Evolutionary conservation across 2,888 invertebrate genomes (phyloP).

Genomic region (Suillia variegata): DNA sequence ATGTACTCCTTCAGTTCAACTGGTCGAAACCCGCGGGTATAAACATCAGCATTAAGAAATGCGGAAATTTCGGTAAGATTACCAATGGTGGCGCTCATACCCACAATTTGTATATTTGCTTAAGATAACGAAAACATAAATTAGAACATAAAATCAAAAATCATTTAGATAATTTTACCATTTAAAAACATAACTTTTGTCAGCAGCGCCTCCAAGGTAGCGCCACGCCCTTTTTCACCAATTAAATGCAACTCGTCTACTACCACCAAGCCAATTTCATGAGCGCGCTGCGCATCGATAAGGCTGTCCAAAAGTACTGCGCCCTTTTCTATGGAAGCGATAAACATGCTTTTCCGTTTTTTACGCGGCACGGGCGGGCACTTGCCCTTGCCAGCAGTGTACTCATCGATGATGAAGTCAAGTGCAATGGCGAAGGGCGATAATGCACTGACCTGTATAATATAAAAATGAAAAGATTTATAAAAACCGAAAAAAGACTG

Average conservation of each 20-base stretch:
- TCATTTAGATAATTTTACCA: slow-evolving; percentile 61
- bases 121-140: not conserved
- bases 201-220: slow-evolving; percentile 80
- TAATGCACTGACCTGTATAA: slow-evolving; percentile 68
- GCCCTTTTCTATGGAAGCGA: slow-evolving; percentile 96
- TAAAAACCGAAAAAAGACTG: not conserved
- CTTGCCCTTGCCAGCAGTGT: slow-evolving; percentile 90
- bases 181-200: slow-evolving; percentile 77
- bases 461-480: slow-evolving; percentile 66
- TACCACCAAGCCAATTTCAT: slow-evolving; percentile 79
- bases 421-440: slow-evolving; percentile 86
- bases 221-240: slow-evolving; percentile 85
- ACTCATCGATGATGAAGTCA: slow-evolving; percentile 92
- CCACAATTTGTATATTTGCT: slow-evolving; percentile 83
- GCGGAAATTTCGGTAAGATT: slow-evolving; percentile 80
- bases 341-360: slow-evolving; percentile 78
- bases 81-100: slow-evolving; percentile 97
- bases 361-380: slow-evolving; percentile 81
- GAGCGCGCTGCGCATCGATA: slow-evolving; percentile 75
- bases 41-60: slow-evolving; percentile 84
- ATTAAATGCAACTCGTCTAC: slow-evolving; percentile 94
- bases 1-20: slow-evolving; percentile 83
- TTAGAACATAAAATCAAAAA: not conserved
- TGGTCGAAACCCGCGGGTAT: slow-evolving; percentile 85
- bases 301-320: slow-evolving; percentile 83